Base-by-base conservation (phyloP, 2,113 vertebrate genomes). In the Trogon surrucura region DNA sequence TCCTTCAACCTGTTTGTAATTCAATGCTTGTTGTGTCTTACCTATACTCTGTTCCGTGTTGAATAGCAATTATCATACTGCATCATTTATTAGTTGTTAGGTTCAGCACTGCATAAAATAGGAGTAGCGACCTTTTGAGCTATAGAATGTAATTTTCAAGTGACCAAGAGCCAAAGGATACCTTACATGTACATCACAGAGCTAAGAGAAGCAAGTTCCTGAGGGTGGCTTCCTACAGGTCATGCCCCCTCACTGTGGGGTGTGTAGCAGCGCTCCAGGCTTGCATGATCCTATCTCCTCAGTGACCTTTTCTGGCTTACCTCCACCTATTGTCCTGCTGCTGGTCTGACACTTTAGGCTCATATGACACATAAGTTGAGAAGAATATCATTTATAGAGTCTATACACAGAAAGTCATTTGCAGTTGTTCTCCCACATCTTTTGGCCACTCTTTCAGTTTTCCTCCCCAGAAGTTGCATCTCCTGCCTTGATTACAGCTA, bases 21-120 rank as follows among this genome's bases (percentile, higher is more conserved):
- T 53, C 30, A 72, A 5, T 9, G 8, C 10, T 62, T 53, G 13
- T 57, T 53, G 13, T 6, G 22, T 86, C 45, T 36, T 44, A 84
- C 17, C 54, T 62, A 34, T 5, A 69, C 12, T 38, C 44, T 26
- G 7, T 6, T 75, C 14, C 13, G 41, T 41, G 41, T 41, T 41
- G 11, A 41, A 41, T 41, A 70, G 34, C 12, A 71, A 67, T 26
- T 36, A 86, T 16, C 21, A 41, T 30, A 44, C 22, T 47, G 51
- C 19, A 44, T 18, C 70, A 38, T 41, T 73, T 66, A n/a, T 34
- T 54, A 62, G 26, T 10, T 0, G 0, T 13, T 22, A 60, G 51
- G 30, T 34, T 80, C 20, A 83, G 23, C 58, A 53, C 6, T 27
- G 13, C 14, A 13, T 45, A 26, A 66, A 56, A 13, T 17, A 65